Evolutionary conservation across 2,888 invertebrate genomes (phyloP).

Genomic region (Meganola albula): DNA sequence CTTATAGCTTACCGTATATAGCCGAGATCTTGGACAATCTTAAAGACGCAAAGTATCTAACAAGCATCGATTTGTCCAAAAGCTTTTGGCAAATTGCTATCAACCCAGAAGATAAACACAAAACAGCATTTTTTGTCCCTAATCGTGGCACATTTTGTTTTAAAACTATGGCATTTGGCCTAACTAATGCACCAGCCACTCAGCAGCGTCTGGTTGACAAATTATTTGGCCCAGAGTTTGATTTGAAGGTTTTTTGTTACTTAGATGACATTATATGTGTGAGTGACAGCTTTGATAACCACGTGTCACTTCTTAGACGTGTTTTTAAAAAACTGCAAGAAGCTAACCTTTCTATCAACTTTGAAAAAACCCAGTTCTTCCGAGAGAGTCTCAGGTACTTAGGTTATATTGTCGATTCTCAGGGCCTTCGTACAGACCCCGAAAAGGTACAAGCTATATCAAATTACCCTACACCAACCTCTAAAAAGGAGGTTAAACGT

Average conservation of each 20-base stretch:
- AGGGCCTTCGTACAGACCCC: conserved; percentile 27
- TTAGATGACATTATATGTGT: conserved; percentile 9
- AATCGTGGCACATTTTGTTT: background rate
- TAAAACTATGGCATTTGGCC: background rate
- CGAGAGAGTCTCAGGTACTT: conserved; percentile 20
- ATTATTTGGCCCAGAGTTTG: conserved; percentile 14
- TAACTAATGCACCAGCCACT: conserved; percentile 1
- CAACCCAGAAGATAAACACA: background rate
- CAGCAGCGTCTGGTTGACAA: background rate
- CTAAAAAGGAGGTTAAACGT: conserved; percentile 11
- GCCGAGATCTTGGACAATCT: background rate
- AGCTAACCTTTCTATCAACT: conserved; percentile 19
- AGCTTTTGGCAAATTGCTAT: conserved; percentile 1
- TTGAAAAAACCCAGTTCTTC: conserved; percentile 13
- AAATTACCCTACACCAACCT: conserved; percentile 21
- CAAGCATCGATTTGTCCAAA: background rate
- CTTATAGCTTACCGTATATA: background rate
- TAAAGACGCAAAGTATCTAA: background rate
- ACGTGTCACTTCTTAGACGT: conserved; percentile 15
- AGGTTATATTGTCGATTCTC: conserved; percentile 28
- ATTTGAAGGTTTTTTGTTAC: conserved; percentile 15
- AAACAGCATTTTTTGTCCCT: conserved; percentile 2
- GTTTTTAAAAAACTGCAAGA: conserved; percentile 19
- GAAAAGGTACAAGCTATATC: conserved; percentile 24
- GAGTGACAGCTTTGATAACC: conserved; percentile 19